Evolutionary conservation across 2,888 invertebrate species (phyloP).

Genomic region (Diaprepes abbreviatus): DNA sequence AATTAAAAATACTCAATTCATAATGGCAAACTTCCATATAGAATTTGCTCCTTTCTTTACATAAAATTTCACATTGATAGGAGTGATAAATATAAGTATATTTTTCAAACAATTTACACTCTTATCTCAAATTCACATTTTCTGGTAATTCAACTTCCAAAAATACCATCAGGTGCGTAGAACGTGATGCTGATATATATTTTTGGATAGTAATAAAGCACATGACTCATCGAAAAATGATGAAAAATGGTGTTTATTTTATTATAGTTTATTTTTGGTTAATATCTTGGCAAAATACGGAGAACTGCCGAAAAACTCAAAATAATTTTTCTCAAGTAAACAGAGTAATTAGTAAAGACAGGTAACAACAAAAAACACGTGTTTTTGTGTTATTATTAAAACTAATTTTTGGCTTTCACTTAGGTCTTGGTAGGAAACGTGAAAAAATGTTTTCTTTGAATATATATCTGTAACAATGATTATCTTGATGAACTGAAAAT

Average conservation of each 20-base stretch:
- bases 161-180: slow-evolving; percentile 14
- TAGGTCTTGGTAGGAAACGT: no score
- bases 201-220: slow-evolving; percentile 25
- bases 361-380: background rate
- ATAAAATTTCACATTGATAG: no score
- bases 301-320: slow-evolving; percentile 4
- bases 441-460: no score
- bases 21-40: no score
- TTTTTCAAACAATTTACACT: no score
- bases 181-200: slow-evolving; percentile 15
- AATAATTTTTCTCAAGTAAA: slow-evolving; percentile 2
- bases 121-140: no score
- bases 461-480: no score
- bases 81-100: no score
- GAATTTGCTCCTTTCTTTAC: no score
- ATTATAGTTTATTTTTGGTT: slow-evolving; percentile 29
- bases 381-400: background rate
- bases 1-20: no score
- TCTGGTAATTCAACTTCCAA: background rate
- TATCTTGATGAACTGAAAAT: no score
- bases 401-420: no score
- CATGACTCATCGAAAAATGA: slow-evolving; percentile 29
- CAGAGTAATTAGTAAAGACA: slow-evolving; percentile 7
- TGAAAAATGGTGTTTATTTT: slow-evolving; percentile 13
- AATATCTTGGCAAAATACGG: slow-evolving; percentile 7